Evolutionary conservation across 2,113 vertebrate species (phyloP).

Genomic region (Hippopotamus amphibius): DNA sequence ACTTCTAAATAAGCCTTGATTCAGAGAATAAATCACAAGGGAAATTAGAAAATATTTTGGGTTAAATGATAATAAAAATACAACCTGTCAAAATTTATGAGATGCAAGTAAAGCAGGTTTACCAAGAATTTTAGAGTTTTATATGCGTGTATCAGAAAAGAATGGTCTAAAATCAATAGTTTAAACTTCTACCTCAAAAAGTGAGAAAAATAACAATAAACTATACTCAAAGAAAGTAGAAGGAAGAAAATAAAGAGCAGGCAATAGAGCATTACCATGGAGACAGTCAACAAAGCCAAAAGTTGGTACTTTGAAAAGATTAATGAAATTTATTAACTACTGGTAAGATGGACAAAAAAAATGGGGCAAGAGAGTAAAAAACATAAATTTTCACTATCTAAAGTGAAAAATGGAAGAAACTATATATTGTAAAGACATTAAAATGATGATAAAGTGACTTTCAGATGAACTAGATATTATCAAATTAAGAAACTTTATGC

Average conservation of each 20-base stretch:
- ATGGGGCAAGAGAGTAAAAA: background rate
- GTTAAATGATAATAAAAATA: conserved; percentile 31
- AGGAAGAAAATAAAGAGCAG: background rate
- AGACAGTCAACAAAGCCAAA: background rate
- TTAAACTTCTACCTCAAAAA: background rate
- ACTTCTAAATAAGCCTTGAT: background rate
- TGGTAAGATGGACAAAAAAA: background rate
- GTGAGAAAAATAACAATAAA: background rate
- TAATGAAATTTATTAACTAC: background rate
- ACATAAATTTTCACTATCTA: background rate
- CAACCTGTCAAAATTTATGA: background rate
- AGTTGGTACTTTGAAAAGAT: background rate
- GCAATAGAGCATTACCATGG: background rate
- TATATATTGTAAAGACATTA: background rate
- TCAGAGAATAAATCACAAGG: background rate
- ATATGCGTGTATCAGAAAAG: background rate
- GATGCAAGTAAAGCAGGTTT: background rate
- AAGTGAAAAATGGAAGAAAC: background rate
- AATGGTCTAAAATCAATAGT: background rate
- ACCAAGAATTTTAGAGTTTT: background rate
- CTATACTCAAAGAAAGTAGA: background rate
- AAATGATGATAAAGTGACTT: background rate
- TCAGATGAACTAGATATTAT: background rate
- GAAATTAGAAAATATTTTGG: conserved; percentile 42
- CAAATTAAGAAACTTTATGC: no score